phyloP scores from a whole-genome alignment of 1,140 invertebrate genomes.

The Leptinotarsa undecemlineata region DNA sequence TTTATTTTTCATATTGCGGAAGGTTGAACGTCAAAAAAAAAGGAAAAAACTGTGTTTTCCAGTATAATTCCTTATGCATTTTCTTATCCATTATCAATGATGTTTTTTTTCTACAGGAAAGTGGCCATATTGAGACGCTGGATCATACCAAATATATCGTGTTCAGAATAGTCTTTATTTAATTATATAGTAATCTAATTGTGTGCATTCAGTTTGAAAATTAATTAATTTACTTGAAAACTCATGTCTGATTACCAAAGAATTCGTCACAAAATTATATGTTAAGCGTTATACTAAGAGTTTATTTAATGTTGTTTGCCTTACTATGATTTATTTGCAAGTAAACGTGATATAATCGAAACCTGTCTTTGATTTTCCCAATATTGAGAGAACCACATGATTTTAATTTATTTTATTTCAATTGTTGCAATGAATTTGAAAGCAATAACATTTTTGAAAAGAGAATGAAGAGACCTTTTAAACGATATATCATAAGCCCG shows the following conservation, averaged over 20 bases:
- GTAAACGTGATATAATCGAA: neutral
- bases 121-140: neutral
- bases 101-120: too few relatives aligned
- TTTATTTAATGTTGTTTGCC: neutral
- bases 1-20: too few relatives aligned
- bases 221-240: neutral
- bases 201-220: neutral
- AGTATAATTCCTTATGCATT: too few relatives aligned
- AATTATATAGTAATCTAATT: neutral
- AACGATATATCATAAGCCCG: too few relatives aligned
- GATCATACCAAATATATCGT: neutral
- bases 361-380: neutral
- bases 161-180: constrained; percentile 1
- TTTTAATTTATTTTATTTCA: too few relatives aligned
- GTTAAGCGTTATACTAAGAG: neutral
- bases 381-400: neutral
- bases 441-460: too few relatives aligned
- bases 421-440: too few relatives aligned
- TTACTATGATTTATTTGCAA: neutral
- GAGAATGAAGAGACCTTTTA: too few relatives aligned
- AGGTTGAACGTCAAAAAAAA: too few relatives aligned
- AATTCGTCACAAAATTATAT: neutral
- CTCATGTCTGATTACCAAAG: neutral
- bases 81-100: too few relatives aligned
- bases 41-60: too few relatives aligned